A percentile compares a stretch with the other conserved stretches of the same genome.
phyloP scores from a whole-genome alignment of 2,797 vertebrate species.

The Apogon talboti region DNA sequence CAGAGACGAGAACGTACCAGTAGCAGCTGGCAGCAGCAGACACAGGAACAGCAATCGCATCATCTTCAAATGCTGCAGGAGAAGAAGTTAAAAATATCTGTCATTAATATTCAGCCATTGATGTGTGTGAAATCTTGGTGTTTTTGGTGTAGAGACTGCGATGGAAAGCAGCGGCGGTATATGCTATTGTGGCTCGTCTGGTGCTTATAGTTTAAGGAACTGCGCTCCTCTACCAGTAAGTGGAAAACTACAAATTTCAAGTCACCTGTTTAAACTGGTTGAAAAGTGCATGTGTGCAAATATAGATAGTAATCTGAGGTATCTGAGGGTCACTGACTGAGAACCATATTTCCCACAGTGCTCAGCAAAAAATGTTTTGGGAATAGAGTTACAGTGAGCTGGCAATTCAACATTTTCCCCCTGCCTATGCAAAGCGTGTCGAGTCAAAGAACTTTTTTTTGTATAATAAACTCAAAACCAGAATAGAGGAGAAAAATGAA shows the following conservation, averaged over 20 bases:
- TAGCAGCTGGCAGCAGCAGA: conserved; percentile 77
- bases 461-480: too few relatives aligned
- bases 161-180: conserved; percentile 52
- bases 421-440: background rate
- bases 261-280: conserved; percentile 35
- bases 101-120: conserved; percentile 71
- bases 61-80: conserved; percentile 83
- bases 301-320: conserved; percentile 61
- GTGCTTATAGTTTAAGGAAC: conserved; percentile 42
- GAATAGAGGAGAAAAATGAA: too few relatives aligned
- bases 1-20: conserved; percentile 79
- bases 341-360: conserved; percentile 60
- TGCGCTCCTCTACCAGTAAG: conserved; percentile 29
- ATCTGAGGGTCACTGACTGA: conserved; percentile 32
- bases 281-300: conserved; percentile 15
- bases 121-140: conserved; percentile 56
- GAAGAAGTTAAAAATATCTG: conserved; percentile 72
- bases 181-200: conserved; percentile 55
- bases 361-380: conserved; percentile 71
- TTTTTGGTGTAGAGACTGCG: conserved; percentile 58
- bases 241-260: conserved; percentile 58
- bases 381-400: conserved; percentile 57
- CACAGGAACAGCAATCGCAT: conserved; percentile 83
- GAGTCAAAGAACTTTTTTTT: conserved; percentile 7
- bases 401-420: conserved; percentile 67